These are phyloP conservation scores for Phataginus tricuspis DNA, from an alignment of 2,797 vertebrate genomes.

Conservation along the genomic window DNA sequence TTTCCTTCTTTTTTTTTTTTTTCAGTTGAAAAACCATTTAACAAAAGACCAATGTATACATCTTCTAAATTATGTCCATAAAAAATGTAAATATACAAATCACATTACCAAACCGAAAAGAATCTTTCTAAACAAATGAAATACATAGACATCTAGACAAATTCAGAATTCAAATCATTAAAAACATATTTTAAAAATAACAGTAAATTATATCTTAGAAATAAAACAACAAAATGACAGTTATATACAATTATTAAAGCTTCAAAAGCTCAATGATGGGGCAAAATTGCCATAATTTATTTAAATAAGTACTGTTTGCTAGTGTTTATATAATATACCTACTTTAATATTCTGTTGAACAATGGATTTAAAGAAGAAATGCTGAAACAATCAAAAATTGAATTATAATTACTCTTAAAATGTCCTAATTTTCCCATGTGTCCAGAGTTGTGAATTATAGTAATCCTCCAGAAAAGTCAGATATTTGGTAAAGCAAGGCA, in stretches of 20 bases:
- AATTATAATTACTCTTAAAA: constrained; percentile 47
- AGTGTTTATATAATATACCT: constrained; percentile 25
- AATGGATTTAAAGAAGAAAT: constrained; percentile 65
- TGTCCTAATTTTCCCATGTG: constrained; percentile 16
- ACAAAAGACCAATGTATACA: constrained; percentile 75
- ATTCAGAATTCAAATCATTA: constrained; percentile 32
- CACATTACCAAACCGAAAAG: constrained; percentile 45
- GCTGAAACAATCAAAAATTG: background rate
- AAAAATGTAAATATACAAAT: constrained; percentile 79
- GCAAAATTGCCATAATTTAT: constrained; percentile 15
- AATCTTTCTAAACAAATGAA: constrained; percentile 52
- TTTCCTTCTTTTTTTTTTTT: too few relatives aligned
- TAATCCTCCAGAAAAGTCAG: constrained; percentile 44
- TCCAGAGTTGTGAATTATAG: constrained; percentile 34
- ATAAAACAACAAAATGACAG: constrained; percentile 36
- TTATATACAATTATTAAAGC: constrained; percentile 38
- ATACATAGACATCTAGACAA: constrained; percentile 58
- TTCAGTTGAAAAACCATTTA: constrained; percentile 56
- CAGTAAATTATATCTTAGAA: constrained; percentile 53
- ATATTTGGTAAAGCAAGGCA: constrained; percentile 71
- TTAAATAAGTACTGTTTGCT: constrained; percentile 58
- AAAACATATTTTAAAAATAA: constrained; percentile 57
- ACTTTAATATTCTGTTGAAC: constrained; percentile 61
- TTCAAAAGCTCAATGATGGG: constrained; percentile 55
- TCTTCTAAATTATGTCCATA: constrained; percentile 74